These are phyloP conservation scores for Spongilla lacustris DNA, from an alignment of 37 sponge, comb jelly and placozoan species.

Conservation along the genomic window DNA sequence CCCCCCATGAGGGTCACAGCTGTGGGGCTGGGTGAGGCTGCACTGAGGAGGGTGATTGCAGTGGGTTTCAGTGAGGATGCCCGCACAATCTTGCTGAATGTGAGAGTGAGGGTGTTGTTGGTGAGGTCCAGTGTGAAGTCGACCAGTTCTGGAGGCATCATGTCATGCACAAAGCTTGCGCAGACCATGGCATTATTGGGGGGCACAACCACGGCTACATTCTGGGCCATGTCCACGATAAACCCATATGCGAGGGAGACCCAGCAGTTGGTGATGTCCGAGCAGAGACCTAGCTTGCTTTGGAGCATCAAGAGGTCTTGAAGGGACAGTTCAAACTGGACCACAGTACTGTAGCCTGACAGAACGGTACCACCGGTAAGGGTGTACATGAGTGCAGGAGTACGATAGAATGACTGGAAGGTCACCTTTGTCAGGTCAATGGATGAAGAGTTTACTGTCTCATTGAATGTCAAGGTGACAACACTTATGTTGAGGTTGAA, in stretches of 20 bases:
- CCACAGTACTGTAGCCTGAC: conserved; percentile 37
- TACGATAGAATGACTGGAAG: conserved; percentile 84
- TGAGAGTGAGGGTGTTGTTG: conserved; percentile 66
- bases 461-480: conserved; percentile 77
- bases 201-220: conserved; percentile 59
- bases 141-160: conserved; percentile 56
- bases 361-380: conserved; percentile 75
- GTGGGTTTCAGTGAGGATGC: conserved; percentile 62
- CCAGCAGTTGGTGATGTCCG: conserved; percentile 89
- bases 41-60: conserved; percentile 58
- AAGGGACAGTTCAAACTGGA: conserved; percentile 56
- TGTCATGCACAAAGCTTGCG: conserved; percentile 65
- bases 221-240: conserved; percentile 72
- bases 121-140: conserved; percentile 69
- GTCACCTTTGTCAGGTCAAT: conserved; percentile 71
- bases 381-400: conserved; percentile 38
- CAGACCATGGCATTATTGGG: conserved; percentile 44
- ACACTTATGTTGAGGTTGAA: conserved; percentile 75
- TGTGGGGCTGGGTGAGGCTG: conserved; percentile 27
- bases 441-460: conserved; percentile 74
- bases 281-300: conserved; percentile 68
- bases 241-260: conserved; percentile 67
- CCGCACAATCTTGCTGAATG: conserved; percentile 81
- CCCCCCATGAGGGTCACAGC: conserved; percentile 67
- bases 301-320: conserved; percentile 75